Evolutionary conservation across 2,113 vertebrate genomes (phyloP).

Genomic region (Malurus melanocephalus): DNA sequence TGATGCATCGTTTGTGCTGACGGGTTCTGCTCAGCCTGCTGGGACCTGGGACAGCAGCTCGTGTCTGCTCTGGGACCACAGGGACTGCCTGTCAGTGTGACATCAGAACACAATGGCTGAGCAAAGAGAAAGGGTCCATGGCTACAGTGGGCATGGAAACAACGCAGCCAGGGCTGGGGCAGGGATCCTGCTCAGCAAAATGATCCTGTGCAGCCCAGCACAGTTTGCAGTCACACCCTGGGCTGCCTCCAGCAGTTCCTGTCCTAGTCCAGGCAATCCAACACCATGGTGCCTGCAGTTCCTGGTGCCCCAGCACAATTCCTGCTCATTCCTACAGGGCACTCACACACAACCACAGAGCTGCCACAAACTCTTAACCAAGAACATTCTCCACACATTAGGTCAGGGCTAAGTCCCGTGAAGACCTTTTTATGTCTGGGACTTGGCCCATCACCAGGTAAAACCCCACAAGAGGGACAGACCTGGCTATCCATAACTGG

Average conservation of each 20-base stretch:
- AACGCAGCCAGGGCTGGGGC: neutral
- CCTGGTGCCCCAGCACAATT: neutral
- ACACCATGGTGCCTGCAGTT: accelerated
- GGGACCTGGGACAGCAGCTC: neutral
- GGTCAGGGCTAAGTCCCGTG: neutral
- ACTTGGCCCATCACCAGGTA: neutral
- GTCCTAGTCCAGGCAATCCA: accelerated
- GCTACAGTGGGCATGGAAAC: neutral
- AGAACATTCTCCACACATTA: neutral
- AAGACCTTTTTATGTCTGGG: neutral
- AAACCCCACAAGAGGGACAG: neutral
- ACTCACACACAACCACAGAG: neutral
- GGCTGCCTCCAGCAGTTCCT: neutral
- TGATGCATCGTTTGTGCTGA: conserved; percentile 36
- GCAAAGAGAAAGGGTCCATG: neutral
- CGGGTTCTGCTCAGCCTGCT: neutral
- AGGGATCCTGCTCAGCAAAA: neutral
- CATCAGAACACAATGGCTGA: accelerated
- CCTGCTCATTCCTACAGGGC: accelerated
- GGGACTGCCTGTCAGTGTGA: neutral
- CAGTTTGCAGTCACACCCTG: accelerated
- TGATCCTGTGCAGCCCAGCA: accelerated
- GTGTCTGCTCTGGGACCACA: neutral
- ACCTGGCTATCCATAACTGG: accelerated
- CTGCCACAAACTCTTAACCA: neutral